phyloP scores from a whole-genome alignment of 2,888 invertebrate species.

The Cetonia aurata region DNA sequence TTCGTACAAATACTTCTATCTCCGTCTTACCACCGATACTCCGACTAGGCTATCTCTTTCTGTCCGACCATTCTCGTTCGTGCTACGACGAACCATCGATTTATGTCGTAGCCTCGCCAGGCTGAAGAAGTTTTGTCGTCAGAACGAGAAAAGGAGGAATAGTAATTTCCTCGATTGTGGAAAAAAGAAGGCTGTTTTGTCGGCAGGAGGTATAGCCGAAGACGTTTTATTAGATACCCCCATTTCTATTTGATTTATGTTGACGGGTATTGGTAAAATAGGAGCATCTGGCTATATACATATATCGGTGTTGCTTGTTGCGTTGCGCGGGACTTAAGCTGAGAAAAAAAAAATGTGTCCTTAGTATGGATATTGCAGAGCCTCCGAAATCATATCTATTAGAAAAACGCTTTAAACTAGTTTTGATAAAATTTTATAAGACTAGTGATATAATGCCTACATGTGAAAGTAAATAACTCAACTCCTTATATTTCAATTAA shows the following conservation, averaged over 20 bases:
- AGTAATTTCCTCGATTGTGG: constrained; percentile 15
- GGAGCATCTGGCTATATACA: background rate
- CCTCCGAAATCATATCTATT: no score
- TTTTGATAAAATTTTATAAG: no score
- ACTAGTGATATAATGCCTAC: no score
- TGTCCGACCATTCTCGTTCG: constrained; percentile 1
- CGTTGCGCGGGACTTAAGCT: no score
- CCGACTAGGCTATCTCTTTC: background rate
- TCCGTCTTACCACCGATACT: background rate
- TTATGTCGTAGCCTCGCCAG: constrained; percentile 15
- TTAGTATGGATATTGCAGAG: no score
- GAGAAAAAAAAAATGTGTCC: no score
- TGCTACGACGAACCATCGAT: constrained; percentile 29
- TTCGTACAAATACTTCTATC: background rate
- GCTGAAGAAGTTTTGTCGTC: constrained; percentile 8
- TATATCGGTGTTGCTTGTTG: no score
- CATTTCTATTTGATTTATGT: constrained; percentile 20
- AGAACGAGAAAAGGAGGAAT: background rate
- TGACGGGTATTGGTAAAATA: constrained; percentile 3
- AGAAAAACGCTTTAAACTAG: no score
- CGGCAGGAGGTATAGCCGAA: background rate
- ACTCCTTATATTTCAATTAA: no score
- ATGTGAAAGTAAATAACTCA: no score
- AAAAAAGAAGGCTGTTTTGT: background rate
- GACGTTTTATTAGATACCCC: constrained; percentile 1